A percentile compares a stretch with the other conserved stretches of the same genome.
These are phyloP conservation scores for Saccopteryx bilineata DNA, from an alignment of 2,113 vertebrate species.

Conservation along the genomic window DNA sequence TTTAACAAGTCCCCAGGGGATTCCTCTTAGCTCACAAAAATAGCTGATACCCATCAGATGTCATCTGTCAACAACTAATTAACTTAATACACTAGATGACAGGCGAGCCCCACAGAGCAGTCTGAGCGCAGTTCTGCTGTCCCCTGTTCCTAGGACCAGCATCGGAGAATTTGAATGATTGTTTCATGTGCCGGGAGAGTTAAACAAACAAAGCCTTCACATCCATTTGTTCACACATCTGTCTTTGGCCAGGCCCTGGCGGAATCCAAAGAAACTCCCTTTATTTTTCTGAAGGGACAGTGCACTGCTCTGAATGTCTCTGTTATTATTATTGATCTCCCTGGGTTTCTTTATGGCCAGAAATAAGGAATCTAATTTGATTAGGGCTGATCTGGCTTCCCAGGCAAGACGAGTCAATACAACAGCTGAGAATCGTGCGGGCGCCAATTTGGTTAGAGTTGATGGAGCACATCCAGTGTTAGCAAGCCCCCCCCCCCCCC, in stretches of 20 bases:
- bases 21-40: conserved; percentile 12
- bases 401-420: not conserved
- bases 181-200: not conserved
- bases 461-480: not conserved
- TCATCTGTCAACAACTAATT: not conserved
- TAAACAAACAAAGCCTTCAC: not conserved
- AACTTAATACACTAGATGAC: not conserved
- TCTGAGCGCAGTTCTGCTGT: not conserved
- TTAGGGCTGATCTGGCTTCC: conserved; percentile 62
- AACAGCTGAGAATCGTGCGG: not conserved
- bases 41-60: not conserved
- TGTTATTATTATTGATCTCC: conserved; percentile 71
- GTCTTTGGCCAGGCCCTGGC: not conserved
- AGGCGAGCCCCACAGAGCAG: not conserved
- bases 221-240: not conserved
- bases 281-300: conserved; percentile 25
- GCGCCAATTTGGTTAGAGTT: not conserved
- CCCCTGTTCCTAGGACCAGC: not conserved
- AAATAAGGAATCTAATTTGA: conserved; percentile 72
- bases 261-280: not conserved
- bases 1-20: not conserved
- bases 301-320: conserved; percentile 31
- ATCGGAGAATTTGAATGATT: not conserved
- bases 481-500: not conserved
- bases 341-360: conserved; percentile 55